These are phyloP conservation scores for Stenodera caucasica DNA, from an alignment of 2,888 invertebrate genomes.

Conservation along the genomic window DNA sequence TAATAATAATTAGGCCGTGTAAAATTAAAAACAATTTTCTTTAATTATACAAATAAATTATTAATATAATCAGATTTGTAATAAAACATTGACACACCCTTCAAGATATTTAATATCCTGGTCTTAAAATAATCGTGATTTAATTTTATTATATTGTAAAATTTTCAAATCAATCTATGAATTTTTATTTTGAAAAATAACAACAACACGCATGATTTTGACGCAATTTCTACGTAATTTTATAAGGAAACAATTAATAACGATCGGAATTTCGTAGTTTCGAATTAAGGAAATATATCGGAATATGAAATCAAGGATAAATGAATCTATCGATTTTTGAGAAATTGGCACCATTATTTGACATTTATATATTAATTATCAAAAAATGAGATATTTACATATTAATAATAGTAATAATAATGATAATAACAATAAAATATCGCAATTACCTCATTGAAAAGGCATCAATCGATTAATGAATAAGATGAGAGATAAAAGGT, in stretches of 20 bases:
- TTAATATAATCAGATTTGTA: background rate
- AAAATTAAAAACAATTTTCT: conserved; percentile 3
- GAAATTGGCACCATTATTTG: background rate
- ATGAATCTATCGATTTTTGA: too few species aligned
- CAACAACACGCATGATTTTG: too few species aligned
- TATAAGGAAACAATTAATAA: background rate
- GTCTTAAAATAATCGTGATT: conserved; percentile 26
- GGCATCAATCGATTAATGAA: background rate
- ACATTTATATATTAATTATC: too few species aligned
- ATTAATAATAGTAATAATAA: too few species aligned
- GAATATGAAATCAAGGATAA: conserved; percentile 5
- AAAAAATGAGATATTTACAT: too few species aligned
- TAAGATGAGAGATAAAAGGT: too few species aligned
- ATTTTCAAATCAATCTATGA: too few species aligned
- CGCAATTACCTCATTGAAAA: background rate
- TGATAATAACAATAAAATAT: background rate
- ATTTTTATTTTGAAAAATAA: too few species aligned
- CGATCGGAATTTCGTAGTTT: too few species aligned
- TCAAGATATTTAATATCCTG: conserved; percentile 21
- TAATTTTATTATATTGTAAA: conserved; percentile 16
- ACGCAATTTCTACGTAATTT: background rate
- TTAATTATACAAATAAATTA: background rate
- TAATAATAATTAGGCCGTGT: conserved; percentile 12
- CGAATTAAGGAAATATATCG: background rate
- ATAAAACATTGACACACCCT: conserved; percentile 23